Conservation (phyloP, 2,113 vertebrate genomes). For the Psilopsiagon aurifrons region DNA sequence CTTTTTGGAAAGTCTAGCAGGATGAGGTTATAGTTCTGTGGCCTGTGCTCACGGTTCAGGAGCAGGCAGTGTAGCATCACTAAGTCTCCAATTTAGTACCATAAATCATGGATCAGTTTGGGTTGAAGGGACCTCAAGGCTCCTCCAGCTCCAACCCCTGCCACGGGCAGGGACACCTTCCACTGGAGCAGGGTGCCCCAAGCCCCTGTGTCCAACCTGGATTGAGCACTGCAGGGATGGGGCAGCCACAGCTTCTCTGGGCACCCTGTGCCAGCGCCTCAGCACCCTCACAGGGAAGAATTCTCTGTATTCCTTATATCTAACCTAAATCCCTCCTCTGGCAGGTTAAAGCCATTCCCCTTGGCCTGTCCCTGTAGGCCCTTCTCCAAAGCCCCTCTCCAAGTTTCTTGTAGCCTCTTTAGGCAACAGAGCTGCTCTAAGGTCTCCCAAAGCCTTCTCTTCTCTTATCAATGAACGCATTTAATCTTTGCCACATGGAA, state of each 20-base stretch:
- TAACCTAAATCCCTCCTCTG: too few relatives aligned
- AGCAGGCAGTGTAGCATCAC: neutral
- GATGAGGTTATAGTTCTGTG: neutral
- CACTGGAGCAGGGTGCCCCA: neutral
- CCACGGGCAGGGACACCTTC: neutral
- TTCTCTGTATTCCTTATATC: too few relatives aligned
- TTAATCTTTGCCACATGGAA: neutral
- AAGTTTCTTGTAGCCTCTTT: neutral
- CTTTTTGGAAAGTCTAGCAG: neutral
- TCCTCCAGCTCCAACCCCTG: neutral
- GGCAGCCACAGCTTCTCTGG: too few relatives aligned
- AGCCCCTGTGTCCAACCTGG: too few relatives aligned
- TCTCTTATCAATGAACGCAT: neutral
- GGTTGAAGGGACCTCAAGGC: neutral
- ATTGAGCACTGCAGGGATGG: too few relatives aligned
- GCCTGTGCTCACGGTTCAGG: neutral
- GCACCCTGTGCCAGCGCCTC: too few relatives aligned
- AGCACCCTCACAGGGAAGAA: too few relatives aligned
- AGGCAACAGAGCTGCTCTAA: neutral
- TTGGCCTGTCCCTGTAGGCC: neutral
- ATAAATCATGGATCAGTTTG: neutral
- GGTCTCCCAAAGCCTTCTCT: neutral
- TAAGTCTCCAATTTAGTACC: neutral
- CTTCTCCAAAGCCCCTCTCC: neutral
- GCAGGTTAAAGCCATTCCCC: neutral